Conservation (phyloP, 1,140 invertebrate genomes). For the Drosophila varians region DNA sequence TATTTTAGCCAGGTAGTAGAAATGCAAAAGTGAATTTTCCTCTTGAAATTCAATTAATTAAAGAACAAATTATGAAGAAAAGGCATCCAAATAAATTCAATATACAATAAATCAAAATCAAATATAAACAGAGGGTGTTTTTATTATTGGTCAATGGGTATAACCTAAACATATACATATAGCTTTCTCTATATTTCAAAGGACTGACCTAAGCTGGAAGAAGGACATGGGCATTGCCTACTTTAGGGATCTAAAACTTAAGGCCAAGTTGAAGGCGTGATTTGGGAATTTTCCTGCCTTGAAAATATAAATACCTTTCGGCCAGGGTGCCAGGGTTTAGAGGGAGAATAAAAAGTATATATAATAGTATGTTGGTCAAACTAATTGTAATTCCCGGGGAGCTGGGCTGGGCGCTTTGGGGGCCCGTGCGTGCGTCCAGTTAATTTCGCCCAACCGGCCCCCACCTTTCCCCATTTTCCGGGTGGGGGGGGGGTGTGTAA, state of each 20-base stretch:
- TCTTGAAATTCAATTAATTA: conserved; percentile 74
- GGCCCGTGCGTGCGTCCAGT: conserved; percentile 12
- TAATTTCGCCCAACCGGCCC: background rate
- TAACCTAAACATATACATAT: background rate
- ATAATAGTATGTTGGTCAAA: conserved; percentile 39
- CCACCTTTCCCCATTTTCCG: background rate
- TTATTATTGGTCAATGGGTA: background rate
- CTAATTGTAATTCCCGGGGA: conserved; percentile 37
- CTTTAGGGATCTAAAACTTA: no score
- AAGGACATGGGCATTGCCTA: no score
- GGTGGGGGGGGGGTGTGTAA: background rate
- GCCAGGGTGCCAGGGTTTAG: background rate
- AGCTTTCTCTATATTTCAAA: no score
- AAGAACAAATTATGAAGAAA: conserved; percentile 36
- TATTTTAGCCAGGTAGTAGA: conserved; percentile 38
- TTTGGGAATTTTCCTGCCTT: background rate
- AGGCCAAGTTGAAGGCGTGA: no score
- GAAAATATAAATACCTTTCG: background rate
- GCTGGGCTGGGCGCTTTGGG: conserved; percentile 4
- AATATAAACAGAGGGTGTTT: conserved; percentile 3
- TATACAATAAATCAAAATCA: conserved; percentile 63
- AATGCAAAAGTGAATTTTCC: conserved; percentile 63
- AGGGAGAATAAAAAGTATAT: background rate
- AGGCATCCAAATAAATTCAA: conserved; percentile 55
- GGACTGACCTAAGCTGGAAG: no score